Conservation (phyloP, 2,113 vertebrate species). For the Oryzias javanicus region DNA sequence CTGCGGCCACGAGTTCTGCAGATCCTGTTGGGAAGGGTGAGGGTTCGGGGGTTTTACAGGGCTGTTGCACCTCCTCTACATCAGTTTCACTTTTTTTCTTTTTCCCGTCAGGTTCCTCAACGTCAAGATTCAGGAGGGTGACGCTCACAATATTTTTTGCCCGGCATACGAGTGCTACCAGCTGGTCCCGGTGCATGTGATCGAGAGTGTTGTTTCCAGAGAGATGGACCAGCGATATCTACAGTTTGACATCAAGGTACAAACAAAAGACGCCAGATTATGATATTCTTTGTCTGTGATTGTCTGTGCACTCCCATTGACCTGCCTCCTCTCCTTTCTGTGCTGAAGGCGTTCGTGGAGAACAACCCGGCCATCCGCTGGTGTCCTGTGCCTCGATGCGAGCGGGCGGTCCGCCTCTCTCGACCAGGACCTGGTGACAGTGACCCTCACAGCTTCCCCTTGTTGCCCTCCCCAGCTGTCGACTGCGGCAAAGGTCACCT, state of each 20-base stretch:
- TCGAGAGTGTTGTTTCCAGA: constrained; percentile 70
- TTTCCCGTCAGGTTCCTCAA: constrained; percentile 62
- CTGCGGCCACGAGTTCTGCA: constrained; percentile 73
- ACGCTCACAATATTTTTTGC: constrained; percentile 74
- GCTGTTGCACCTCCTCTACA: not conserved
- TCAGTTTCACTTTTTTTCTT: not conserved
- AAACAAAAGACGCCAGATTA: not conserved
- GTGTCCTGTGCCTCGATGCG: constrained; percentile 94
- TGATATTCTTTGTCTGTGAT: not conserved
- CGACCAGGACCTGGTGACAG: constrained; percentile 86
- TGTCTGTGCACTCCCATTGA: constrained; percentile 1
- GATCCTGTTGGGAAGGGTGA: constrained; percentile 72
- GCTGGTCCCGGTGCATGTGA: constrained; percentile 71
- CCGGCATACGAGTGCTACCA: constrained; percentile 73
- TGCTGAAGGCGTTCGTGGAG: constrained; percentile 65
- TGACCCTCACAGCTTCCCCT: constrained; percentile 88
- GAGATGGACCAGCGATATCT: constrained; percentile 74
- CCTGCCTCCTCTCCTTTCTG: not conserved
- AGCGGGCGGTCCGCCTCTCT: constrained; percentile 92
- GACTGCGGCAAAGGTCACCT: constrained; percentile 96
- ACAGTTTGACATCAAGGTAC: constrained; percentile 74
- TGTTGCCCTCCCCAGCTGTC: constrained; percentile 96
- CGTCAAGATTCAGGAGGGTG: constrained; percentile 71
- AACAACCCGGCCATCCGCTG: constrained; percentile 91
- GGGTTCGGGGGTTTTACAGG: not conserved